A percentile compares a stretch with the other conserved stretches of the same genome.
These are phyloP conservation scores for Lophotriccus pileatus DNA, from an alignment of 2,797 vertebrate species.

Conservation along the genomic window DNA sequence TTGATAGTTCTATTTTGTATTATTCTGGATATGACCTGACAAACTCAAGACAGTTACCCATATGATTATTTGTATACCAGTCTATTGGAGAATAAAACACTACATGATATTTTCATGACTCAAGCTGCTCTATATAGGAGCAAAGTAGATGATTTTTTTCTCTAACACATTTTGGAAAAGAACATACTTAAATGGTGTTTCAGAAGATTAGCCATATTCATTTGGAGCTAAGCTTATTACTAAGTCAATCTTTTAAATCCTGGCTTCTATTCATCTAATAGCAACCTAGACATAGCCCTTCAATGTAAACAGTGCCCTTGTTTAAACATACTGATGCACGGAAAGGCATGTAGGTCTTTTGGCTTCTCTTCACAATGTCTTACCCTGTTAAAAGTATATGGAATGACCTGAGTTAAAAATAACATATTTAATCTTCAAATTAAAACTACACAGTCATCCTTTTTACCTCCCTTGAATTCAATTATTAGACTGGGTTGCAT, in stretches of 20 bases:
- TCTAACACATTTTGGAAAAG: neutral
- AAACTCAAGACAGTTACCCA: neutral
- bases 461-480: neutral
- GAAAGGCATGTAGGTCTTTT: neutral
- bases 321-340: neutral
- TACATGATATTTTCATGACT: neutral
- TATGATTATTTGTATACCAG: neutral
- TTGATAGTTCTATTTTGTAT: neutral
- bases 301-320: neutral
- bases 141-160: neutral
- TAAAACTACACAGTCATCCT: neutral
- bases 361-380: neutral
- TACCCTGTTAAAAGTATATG: neutral
- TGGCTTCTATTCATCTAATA: neutral
- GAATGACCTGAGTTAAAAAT: neutral
- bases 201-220: constrained; percentile 11
- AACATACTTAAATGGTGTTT: neutral
- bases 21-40: neutral
- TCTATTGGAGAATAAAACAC: neutral
- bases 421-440: constrained; percentile 1
- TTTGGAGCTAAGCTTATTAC: constrained; percentile 22
- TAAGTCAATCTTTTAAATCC: neutral
- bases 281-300: neutral
- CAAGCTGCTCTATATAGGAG: neutral
- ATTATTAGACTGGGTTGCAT: neutral